phyloP scores from a whole-genome alignment of 2,888 invertebrate species.

The Drosophila nigritarsus region DNA sequence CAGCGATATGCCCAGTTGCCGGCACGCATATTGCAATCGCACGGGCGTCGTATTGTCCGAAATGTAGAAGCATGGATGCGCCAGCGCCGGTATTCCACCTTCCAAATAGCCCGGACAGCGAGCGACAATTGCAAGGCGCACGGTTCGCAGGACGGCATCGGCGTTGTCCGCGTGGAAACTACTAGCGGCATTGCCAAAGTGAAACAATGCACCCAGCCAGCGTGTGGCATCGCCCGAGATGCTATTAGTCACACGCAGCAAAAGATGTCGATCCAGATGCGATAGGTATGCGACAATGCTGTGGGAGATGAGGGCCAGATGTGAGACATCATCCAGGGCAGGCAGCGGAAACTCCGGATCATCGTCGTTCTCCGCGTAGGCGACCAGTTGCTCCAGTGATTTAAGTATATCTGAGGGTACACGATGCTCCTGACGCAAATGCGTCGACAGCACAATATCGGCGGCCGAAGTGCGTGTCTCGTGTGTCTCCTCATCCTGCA shows the following conservation, averaged over 20 bases:
- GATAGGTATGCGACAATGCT: constrained; percentile 94
- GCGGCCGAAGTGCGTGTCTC: constrained; percentile 18
- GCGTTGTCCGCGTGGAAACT: constrained; percentile 95
- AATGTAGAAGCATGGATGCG: constrained; percentile 94
- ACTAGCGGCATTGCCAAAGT: constrained; percentile 92
- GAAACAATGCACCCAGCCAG: constrained; percentile 95
- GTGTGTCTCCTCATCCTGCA: constrained; percentile 3
- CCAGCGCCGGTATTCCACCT: constrained; percentile 90
- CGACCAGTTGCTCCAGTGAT: constrained; percentile 88
- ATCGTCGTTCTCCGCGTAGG: constrained; percentile 87
- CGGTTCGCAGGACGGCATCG: constrained; percentile 92
- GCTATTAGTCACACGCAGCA: constrained; percentile 92
- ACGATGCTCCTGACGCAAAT: constrained; percentile 86
- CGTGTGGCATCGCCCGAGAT: constrained; percentile 93
- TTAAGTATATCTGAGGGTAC: constrained; percentile 86
- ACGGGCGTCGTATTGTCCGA: constrained; percentile 92
- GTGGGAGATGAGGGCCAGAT: constrained; percentile 92
- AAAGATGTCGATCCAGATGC: constrained; percentile 91
- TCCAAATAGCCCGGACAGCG: constrained; percentile 85
- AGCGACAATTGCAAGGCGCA: constrained; percentile 84
- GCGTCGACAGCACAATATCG: constrained; percentile 47
- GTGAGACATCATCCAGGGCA: constrained; percentile 87
- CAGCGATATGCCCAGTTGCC: constrained; percentile 93
- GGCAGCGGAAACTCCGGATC: constrained; percentile 87
- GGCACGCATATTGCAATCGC: constrained; percentile 92